phyloP scores from a whole-genome alignment of 1,140 invertebrate species.

The Lordiphosa collinella region DNA sequence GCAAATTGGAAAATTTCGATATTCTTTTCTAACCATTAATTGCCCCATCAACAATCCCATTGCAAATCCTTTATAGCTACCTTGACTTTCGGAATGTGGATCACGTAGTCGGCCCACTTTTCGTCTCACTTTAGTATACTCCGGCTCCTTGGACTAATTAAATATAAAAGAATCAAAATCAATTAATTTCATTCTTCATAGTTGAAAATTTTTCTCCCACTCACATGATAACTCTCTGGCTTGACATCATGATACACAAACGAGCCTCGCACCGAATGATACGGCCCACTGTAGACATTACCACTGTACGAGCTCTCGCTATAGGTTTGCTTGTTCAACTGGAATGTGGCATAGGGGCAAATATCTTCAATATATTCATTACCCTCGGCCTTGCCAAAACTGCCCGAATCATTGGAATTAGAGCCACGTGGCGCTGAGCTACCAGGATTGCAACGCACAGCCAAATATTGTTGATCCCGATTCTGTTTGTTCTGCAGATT shows the following conservation, averaged over 20 bases:
- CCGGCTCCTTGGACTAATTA: slow-evolving; percentile 86
- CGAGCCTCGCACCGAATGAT: slow-evolving; percentile 91
- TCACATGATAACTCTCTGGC: slow-evolving; percentile 81
- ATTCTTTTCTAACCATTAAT: not conserved
- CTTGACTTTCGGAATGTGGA: slow-evolving; percentile 90
- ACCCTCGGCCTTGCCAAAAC: slow-evolving; percentile 81
- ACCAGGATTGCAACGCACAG: slow-evolving; percentile 81
- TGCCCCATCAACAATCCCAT: not conserved
- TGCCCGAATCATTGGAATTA: slow-evolving; percentile 80
- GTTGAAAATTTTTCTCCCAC: slow-evolving; percentile 27
- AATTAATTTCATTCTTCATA: not conserved
- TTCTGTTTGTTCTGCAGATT: slow-evolving; percentile 88
- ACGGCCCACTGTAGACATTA: slow-evolving; percentile 91
- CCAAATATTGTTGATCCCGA: slow-evolving; percentile 87
- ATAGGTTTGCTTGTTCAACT: slow-evolving; percentile 91
- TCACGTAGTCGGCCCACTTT: slow-evolving; percentile 87
- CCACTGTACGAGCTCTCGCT: slow-evolving; percentile 94
- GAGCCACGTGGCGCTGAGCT: slow-evolving; percentile 80
- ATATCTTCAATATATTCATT: slow-evolving; percentile 93
- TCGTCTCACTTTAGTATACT: slow-evolving; percentile 90
- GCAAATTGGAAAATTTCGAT: no score
- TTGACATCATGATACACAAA: slow-evolving; percentile 93
- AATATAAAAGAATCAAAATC: not conserved
- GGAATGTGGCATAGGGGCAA: slow-evolving; percentile 94
- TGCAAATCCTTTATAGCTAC: slow-evolving; percentile 78